Evolutionary conservation across 2,888 invertebrate species (phyloP), one percentile per base, ranked within the genome.

Genomic region (Drosophila villosipedis): DNA sequence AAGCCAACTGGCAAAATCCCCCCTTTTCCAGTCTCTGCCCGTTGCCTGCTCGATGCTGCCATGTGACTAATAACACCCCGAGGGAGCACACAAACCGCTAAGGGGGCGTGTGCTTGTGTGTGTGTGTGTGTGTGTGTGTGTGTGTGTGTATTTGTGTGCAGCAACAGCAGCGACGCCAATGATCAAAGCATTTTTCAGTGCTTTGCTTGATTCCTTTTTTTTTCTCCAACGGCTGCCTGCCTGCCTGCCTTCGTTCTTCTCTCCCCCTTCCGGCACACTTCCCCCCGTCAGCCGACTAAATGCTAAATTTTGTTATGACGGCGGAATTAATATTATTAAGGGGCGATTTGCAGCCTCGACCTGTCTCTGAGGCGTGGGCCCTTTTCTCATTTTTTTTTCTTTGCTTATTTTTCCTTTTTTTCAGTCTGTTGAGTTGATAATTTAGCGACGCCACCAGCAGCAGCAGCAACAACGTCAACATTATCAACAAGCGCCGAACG

Each of bases 31-130:
- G 54, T 5, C 60, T 12, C 31, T 33, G 43, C 28, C 47, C 68
- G 52, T 50, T 52, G 50, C 64, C 54, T 58, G 53, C 54, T 64
- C 63, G 65, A 62, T 53, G 66, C 74, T 69, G 73, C 65, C 84
- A 85, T 88, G 83, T 89, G 91, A 91, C 92, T 91, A 91, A 91
- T 91, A 92, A 92, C 92, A 89, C 86, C 92, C 91, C 84, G 69
- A 89, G 91, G 92, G 90, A 90, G 71, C 71, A 68, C 57, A 22
- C 55, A 54, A 66, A 54, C 66, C 68, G 68, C 68, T 50, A 53
- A 50, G 64, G 58, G 37, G 53, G 61, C 58, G 64, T 49, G 54
- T 30, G 52, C 6, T 6, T 25, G 14, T 16, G n/a, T 16, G 19
- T 22, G 14, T 30, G 19, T 35, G 9, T 35, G 62, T 52, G 63